phyloP scores from a whole-genome alignment of 2,797 vertebrate species.

The Pyrocephalus nanus region DNA sequence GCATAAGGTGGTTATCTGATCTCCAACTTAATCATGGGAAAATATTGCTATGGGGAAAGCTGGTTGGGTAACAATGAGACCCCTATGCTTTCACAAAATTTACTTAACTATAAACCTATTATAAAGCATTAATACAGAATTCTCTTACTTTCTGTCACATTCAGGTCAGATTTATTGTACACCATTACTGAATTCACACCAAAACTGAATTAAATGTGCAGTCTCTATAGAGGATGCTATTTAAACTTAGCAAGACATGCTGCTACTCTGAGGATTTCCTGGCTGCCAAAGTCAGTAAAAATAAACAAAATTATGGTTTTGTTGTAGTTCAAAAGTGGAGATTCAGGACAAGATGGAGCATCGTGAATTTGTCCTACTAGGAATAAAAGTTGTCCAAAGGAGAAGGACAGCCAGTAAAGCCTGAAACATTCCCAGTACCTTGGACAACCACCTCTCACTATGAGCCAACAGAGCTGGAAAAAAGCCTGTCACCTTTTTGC shows the following conservation, averaged over 20 bases:
- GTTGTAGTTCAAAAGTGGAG: constrained; percentile 11
- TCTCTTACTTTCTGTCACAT: constrained; percentile 59
- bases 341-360: neutral
- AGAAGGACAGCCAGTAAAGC: neutral
- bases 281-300: constrained; percentile 18
- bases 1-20: constrained; percentile 73
- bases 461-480: fast-evolving
- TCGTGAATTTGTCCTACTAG: neutral
- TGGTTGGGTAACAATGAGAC: constrained; percentile 68
- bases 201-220: constrained; percentile 11
- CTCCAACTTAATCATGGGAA: constrained; percentile 71
- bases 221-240: neutral
- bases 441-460: neutral
- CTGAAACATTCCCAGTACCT: neutral
- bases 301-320: neutral
- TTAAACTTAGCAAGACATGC: constrained; percentile 44
- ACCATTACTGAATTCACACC: constrained; percentile 36
- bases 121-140: constrained; percentile 69
- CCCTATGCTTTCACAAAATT: constrained; percentile 67
- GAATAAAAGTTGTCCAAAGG: neutral
- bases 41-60: constrained; percentile 69
- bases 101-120: constrained; percentile 74
- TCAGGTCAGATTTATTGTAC: constrained; percentile 67
- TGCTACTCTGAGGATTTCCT: neutral
- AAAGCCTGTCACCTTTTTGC: too few relatives aligned